A percentile compares a stretch with the other conserved stretches of the same genome.
These are phyloP conservation scores for Pungitius pungitius DNA, from an alignment of 2,113 vertebrate genomes.

Conservation along the genomic window DNA sequence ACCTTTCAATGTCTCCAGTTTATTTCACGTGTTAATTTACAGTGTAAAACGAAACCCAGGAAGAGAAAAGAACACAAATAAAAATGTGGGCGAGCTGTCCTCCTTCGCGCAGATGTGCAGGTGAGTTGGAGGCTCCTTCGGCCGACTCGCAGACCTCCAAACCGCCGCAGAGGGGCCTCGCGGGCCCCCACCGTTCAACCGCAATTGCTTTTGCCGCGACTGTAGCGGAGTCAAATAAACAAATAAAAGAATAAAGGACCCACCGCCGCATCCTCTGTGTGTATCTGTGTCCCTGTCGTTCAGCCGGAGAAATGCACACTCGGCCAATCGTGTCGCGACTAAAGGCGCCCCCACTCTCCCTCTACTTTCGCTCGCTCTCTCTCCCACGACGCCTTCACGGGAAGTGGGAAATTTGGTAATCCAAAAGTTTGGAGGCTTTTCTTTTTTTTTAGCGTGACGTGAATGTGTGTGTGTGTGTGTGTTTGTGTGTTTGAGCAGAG, in stretches of 20 bases:
- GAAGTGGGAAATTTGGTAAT: background rate
- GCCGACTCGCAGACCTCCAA: constrained; percentile 40
- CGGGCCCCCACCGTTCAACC: constrained; percentile 12
- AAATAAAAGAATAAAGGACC: constrained; percentile 18
- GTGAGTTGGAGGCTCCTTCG: constrained; percentile 20
- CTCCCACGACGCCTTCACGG: constrained; percentile 36
- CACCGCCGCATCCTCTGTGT: constrained; percentile 47
- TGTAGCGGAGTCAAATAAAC: constrained; percentile 9
- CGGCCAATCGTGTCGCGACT: constrained; percentile 66
- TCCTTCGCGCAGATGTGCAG: constrained; percentile 32
- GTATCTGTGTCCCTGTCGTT: constrained; percentile 40
- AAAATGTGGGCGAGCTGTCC: constrained; percentile 7
- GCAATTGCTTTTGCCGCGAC: constrained; percentile 47
- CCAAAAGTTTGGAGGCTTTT: background rate
- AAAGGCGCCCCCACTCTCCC: constrained; percentile 56
- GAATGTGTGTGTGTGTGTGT: background rate
- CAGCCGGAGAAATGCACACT: constrained; percentile 49
- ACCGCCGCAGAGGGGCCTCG: constrained; percentile 55
- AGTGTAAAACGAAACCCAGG: background rate
- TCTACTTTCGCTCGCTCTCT: constrained; percentile 17
- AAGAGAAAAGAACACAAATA: background rate
- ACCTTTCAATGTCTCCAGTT: background rate
- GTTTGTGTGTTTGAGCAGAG: no score
- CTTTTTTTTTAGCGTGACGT: background rate
- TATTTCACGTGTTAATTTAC: constrained; percentile 10